These are phyloP conservation scores for Palaemon carinicauda DNA, from an alignment of 1,140 invertebrate genomes.

Conservation along the genomic window DNA sequence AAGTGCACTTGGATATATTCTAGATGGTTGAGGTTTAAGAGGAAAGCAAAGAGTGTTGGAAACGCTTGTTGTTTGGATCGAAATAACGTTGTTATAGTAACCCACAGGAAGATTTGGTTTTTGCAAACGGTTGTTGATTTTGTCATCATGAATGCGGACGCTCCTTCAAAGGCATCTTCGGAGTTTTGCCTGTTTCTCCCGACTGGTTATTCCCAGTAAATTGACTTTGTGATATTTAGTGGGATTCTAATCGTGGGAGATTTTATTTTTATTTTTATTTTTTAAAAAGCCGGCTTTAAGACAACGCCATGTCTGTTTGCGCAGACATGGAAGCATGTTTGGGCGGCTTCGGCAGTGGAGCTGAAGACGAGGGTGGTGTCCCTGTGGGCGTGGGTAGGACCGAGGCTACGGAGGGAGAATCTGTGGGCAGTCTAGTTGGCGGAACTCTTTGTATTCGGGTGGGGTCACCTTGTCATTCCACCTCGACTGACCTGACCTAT, in stretches of 20 bases:
- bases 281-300: background rate
- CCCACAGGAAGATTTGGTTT: no score
- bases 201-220: background rate
- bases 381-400: background rate
- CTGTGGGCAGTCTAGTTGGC: constrained; percentile 11
- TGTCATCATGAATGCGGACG: no score
- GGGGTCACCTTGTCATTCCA: constrained; percentile 25
- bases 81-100: no score
- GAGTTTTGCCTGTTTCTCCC: background rate
- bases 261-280: background rate
- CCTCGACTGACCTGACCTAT: background rate
- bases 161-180: no score
- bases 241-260: background rate
- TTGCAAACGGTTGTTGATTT: no score
- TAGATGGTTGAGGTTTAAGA: background rate
- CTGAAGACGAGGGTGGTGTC: background rate
- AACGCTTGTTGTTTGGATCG: background rate
- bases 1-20: background rate
- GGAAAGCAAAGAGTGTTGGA: background rate
- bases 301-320: constrained; percentile 6
- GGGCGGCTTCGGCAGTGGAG: background rate
- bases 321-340: background rate
- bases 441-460: constrained; percentile 41
- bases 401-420: background rate
- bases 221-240: no score